Conservation (phyloP, 2,113 vertebrate genomes). For the Plecturocebus donacophilus region DNA sequence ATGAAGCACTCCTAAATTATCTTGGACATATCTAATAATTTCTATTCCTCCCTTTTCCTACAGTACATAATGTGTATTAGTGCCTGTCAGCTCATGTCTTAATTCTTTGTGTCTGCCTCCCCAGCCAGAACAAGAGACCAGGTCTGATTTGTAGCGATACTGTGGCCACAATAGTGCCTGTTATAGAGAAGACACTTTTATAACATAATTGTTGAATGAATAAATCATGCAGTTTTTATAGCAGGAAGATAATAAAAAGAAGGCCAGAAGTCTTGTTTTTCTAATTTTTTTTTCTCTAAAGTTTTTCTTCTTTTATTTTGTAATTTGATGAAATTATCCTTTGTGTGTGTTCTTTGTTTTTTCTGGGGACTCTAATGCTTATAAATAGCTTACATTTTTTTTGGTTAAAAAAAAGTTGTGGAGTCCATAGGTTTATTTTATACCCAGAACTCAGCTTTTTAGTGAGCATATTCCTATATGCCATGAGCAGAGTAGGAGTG, state of each 20-base stretch:
- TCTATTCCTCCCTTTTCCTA: neutral
- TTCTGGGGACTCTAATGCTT: neutral
- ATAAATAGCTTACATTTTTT: neutral
- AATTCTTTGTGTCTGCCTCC: neutral
- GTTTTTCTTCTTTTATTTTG: neutral
- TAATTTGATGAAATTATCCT: conserved; percentile 20
- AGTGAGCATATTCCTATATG: neutral
- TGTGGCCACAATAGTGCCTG: neutral
- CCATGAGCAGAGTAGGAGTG: neutral
- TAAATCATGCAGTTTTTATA: conserved; percentile 11
- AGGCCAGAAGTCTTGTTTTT: conserved; percentile 36
- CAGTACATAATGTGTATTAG: too few relatives aligned
- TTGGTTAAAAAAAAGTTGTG: neutral
- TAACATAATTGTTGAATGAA: neutral
- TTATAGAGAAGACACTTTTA: neutral
- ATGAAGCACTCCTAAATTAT: neutral
- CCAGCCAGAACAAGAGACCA: neutral
- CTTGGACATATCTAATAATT: neutral
- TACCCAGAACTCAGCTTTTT: neutral
- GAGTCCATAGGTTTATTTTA: neutral
- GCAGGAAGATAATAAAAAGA: conserved; percentile 26
- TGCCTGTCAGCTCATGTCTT: neutral
- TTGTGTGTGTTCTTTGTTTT: conserved; percentile 11
- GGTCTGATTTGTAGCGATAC: neutral
- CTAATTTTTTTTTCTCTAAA: neutral